These are phyloP conservation scores for Stegodyphus mimosarum DNA, from an alignment of 1,140 invertebrate species.

Conservation along the genomic window DNA sequence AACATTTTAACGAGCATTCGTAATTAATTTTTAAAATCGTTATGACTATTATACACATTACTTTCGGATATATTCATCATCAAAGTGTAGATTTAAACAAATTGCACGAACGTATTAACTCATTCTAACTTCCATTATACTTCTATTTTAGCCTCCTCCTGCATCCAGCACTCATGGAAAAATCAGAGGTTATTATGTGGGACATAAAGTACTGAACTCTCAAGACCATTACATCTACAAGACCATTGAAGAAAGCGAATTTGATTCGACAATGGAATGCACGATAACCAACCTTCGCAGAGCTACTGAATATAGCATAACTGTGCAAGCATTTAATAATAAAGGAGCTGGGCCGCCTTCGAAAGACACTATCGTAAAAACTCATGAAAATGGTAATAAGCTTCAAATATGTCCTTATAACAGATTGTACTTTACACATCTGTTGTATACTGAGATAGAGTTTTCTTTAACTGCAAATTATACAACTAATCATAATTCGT, in stretches of 20 bases:
- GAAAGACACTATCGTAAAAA: constrained; percentile 79
- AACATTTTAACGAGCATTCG: not conserved
- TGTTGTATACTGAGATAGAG: too few relatives aligned
- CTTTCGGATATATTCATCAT: not conserved
- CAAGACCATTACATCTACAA: constrained; percentile 67
- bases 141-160: constrained; percentile 61
- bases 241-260: constrained; percentile 65
- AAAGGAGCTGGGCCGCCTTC: constrained; percentile 77
- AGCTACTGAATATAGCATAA: constrained; percentile 66
- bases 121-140: not conserved
- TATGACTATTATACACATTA: not conserved
- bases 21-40: not conserved
- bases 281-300: constrained; percentile 64
- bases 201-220: constrained; percentile 65
- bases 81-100: not conserved
- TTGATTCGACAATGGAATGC: constrained; percentile 52
- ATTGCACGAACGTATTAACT: not conserved
- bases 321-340: constrained; percentile 67
- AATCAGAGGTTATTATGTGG: constrained; percentile 67
- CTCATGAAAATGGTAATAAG: constrained; percentile 80
- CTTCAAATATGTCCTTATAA: not conserved
- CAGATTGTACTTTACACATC: too few relatives aligned
- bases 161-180: constrained; percentile 69
- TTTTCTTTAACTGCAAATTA: too few relatives aligned
- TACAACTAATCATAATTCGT: too few relatives aligned